These are phyloP conservation scores for Oreochromis grahami DNA, from an alignment of 2,797 vertebrate species.

Conservation along the genomic window DNA sequence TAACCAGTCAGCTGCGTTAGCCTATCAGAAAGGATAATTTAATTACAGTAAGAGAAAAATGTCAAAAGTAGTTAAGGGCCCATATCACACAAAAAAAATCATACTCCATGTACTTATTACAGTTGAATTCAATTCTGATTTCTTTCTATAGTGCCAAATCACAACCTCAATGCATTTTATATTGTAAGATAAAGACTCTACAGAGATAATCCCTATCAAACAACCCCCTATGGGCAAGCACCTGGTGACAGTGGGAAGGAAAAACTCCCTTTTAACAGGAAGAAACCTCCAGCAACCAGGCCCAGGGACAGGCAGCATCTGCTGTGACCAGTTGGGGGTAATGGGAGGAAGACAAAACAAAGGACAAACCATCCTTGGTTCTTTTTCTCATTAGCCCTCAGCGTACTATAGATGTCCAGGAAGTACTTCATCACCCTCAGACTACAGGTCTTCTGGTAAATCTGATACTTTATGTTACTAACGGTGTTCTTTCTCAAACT, in stretches of 20 bases:
- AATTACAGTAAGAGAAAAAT: not conserved
- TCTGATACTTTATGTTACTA: not conserved
- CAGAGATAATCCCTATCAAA: not conserved
- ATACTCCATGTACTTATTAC: not conserved
- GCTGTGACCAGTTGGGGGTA: rapidly evolving
- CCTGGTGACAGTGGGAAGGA: rapidly evolving
- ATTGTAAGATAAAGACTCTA: not conserved
- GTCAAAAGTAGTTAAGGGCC: not conserved
- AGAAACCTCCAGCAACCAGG: not conserved
- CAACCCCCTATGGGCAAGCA: not conserved
- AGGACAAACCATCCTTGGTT: not conserved
- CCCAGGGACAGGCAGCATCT: not conserved
- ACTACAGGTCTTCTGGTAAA: not conserved
- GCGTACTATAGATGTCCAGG: not conserved
- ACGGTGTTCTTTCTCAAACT: not conserved
- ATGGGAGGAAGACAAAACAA: not conserved
- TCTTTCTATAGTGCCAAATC: not conserved
- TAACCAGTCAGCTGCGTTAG: not conserved
- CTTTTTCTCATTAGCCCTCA: not conserved
- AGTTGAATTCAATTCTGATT: not conserved
- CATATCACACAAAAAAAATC: not conserved
- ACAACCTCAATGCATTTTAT: not conserved
- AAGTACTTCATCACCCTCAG: not conserved
- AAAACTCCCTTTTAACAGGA: not conserved
- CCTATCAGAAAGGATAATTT: not conserved